Evolutionary conservation across 2,113 vertebrate species (phyloP), one percentile per base, ranked within the genome.

Genomic region (Rhinoderma darwinii): DNA sequence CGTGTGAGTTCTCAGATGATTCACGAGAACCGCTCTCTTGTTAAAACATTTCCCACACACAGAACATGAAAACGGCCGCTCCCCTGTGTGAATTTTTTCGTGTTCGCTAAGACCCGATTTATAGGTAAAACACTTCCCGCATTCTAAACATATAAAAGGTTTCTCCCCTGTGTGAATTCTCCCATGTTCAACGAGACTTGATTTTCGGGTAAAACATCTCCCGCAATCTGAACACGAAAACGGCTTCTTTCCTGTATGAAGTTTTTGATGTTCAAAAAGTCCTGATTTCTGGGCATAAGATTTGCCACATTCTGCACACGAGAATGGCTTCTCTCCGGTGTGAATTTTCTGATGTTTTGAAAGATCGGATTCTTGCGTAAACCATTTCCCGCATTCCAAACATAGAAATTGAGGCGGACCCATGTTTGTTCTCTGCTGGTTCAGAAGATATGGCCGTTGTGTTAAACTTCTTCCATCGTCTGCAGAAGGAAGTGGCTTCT

Each of bases 291-390:
- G 54, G 20, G n/a, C n/a, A n/a, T n/a, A n/a, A n/a, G n/a, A n/a
- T n/a, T n/a, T n/a, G n/a, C n/a, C n/a, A n/a, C n/a, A 56, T 56
- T 56, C 54, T 56, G 20, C 20, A 56, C 54, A 56, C 6, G 54
- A 56, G 25, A 56, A 56, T 5, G 54, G 54, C 20, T 56, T 56
- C 54, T 56, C 54, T 20, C 54, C 54, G 5, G 54, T 56, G 22
- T 56, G 54, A 56, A 30, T 63, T 63, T 63, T 63, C 61, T 63
- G 61, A 63, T 63, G 61, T 30, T 63, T 63, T 63, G 30, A 30
- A 30, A 63, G 61, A 63, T 63, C 61, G 10, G 12, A 63, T 30
- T 63, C 61, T 18, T 68, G 63, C 2, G 63, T 32, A 18, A 68
- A 68, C 63, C 63, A 68, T 68, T 68, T 68, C 17, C 63, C 63